Evolutionary conservation across 2,888 invertebrate species (phyloP), one percentile per base, ranked within the genome.

Genomic region (Melitaea athalia): DNA sequence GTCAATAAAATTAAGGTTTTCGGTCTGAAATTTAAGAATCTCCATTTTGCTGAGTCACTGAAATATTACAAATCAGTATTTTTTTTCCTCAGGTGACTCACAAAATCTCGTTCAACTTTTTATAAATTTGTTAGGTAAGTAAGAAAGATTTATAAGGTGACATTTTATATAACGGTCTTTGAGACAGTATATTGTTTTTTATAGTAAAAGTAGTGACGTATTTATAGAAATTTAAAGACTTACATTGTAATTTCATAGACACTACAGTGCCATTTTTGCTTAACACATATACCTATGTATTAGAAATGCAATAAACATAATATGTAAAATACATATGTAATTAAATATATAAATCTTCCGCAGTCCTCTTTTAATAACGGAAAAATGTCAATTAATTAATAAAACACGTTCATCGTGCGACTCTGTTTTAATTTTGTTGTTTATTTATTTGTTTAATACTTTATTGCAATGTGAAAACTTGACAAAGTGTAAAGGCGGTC

Each of bases 321-420:
- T 55, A 24, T 53, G 24, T 24, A 24, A 59, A 71, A 64, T 65
- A 31, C 49, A 43, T 11, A 61, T 45, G 15, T 64, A 63, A 64
- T 67, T 64, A 67, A 67, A 64, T 52, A 52, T 55, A 76, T 73
- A 81, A 84, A 84, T 77, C 81, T 84, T 84, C 83, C 84, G 77
- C 75, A 77, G 70, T 45, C 72, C 71, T 77, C 78, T 78, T 79
- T 75, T 75, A 72, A 53, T 70, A 76, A 77, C 77, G 87, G 87
- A 89, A 89, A 86, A 86, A 84, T 87, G 77, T 73, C 79, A 81
- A 85, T 84, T 83, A 78, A 60, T 78, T 65, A 67, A 10, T 31
- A 63, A 78, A 79, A 80, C 80, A 71, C 57, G 65, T 61, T 50
- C 43, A 42, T 33, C 17, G 45, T 50, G 38, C 38, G 42, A 49